Conservation (phyloP, 1,140 invertebrate species). For the Bathynomus jamesi region DNA sequence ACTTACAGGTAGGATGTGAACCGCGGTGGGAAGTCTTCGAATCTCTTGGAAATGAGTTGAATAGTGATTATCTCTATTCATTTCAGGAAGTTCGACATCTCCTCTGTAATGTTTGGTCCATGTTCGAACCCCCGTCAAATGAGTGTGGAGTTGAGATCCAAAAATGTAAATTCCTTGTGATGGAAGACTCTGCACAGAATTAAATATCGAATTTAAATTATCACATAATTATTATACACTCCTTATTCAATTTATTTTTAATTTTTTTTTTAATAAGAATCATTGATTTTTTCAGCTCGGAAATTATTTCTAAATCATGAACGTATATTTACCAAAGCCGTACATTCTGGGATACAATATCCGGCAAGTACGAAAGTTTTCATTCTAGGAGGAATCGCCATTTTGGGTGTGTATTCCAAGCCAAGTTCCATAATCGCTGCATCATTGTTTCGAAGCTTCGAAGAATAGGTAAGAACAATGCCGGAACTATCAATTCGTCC, state of each 20-base stretch:
- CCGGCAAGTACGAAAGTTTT: conserved; percentile 68
- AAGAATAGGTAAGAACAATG: conserved; percentile 60
- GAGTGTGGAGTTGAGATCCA: conserved; percentile 94
- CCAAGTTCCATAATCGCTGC: conserved; percentile 95
- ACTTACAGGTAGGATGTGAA: conserved; percentile 75
- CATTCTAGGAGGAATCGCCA: conserved; percentile 87
- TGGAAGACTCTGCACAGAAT: conserved; percentile 61
- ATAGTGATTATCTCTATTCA: conserved; percentile 93
- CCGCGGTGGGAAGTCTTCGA: conserved; percentile 65
- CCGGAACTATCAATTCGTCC: conserved; percentile 83
- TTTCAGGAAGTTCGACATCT: conserved; percentile 62
- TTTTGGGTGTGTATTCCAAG: conserved; percentile 93
- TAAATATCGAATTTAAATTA: too few species aligned
- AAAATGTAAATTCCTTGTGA: conserved; percentile 79
- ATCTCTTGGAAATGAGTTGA: conserved; percentile 99
- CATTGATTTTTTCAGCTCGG: too few species aligned
- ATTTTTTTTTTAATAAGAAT: too few species aligned
- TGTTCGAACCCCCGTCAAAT: conserved; percentile 78
- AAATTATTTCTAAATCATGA: conserved; percentile 6
- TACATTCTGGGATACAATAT: conserved; percentile 89
- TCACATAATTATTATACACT: too few species aligned
- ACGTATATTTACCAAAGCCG: conserved; percentile 66
- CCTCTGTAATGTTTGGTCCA: conserved; percentile 75
- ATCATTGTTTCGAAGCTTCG: conserved; percentile 65
- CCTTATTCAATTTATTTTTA: too few species aligned